Conservation (phyloP, 2,888 invertebrate genomes). For the Sthenelais limicola region DNA sequence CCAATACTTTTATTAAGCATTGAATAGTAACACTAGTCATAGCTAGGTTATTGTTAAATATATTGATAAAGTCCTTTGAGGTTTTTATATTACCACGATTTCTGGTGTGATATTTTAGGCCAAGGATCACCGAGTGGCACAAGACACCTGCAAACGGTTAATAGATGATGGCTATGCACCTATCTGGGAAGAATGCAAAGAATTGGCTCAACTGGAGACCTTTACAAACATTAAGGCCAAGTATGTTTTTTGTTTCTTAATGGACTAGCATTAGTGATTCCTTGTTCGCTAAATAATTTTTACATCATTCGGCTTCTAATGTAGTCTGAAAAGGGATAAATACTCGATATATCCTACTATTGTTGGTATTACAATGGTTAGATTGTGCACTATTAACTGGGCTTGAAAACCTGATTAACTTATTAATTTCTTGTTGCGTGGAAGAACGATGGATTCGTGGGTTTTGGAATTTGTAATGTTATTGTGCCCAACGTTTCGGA, state of each 20-base stretch:
- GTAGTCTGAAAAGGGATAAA: no score
- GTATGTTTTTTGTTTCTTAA: conserved; percentile 56
- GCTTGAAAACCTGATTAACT: no score
- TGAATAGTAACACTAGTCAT: background rate
- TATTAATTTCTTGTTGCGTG: no score
- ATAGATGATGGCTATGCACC: conserved; percentile 74
- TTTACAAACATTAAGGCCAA: conserved; percentile 72
- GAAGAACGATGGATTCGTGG: no score
- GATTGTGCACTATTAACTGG: no score
- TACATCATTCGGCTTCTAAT: no score
- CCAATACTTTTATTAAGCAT: background rate
- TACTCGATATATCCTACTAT: no score
- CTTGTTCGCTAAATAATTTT: background rate
- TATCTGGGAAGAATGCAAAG: conserved; percentile 76
- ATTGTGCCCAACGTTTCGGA: no score
- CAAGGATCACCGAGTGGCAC: conserved; percentile 73
- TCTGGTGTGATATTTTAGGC: conserved; percentile 47
- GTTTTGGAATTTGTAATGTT: no score
- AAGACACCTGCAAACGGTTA: conserved; percentile 74
- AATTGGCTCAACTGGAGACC: conserved; percentile 74
- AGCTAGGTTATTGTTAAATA: background rate
- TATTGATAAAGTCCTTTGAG: background rate
- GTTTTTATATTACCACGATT: background rate
- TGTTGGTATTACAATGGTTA: no score
- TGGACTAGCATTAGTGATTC: background rate